Evolutionary conservation across 2,888 invertebrate species (phyloP), one percentile per base, ranked within the genome.

Genomic region (Melikaiella ostensackeni): DNA sequence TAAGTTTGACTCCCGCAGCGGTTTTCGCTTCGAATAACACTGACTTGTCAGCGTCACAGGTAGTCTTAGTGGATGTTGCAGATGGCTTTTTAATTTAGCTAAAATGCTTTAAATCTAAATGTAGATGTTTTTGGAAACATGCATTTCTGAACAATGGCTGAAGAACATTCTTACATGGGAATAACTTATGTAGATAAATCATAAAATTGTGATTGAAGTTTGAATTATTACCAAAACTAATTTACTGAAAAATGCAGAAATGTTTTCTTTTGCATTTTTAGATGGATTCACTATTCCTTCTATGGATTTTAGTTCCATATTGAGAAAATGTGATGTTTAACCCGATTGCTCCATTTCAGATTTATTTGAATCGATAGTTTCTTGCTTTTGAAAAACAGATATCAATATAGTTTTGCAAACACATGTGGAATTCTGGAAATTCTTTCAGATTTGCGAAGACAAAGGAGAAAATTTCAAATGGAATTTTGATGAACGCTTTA

Each of bases 71-170:
- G 11, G 19, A 30, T 19, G 61, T 61, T 61, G 16, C 7, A 79
- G 82, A 81, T 77, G 75, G 76, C 82, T 78, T 83, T 83, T 83
- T 85, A 83, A 85, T 85, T 84, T 82, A 79, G 81, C 82, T 83
- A 83, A 84, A 84, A 85, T 84, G 83, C 83, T 81, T 75, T 63
- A 76, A 78, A 81, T 76, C 63, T 9, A 24, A n/a, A 6, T 50
- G 7, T n/a, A n/a, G 19, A n/a, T 0, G n/a, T 50, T 19, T 50
- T 19, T 7, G 1, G n/a, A n/a, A 50, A 1, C 2, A n/a, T 7
- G n/a, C n/a, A 8, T 50, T n/a, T 8, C 8, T 50, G 2, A 50
- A 50, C 19, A n/a, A 50, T n/a, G n/a, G 1, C n/a, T 16, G 19
- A n/a, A n/a, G 8, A 50, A 50, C n/a, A n/a, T 50, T 16, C 11